Base-by-base conservation (phyloP, 2,888 invertebrate genomes). In the Coenonympha arcania region DNA sequence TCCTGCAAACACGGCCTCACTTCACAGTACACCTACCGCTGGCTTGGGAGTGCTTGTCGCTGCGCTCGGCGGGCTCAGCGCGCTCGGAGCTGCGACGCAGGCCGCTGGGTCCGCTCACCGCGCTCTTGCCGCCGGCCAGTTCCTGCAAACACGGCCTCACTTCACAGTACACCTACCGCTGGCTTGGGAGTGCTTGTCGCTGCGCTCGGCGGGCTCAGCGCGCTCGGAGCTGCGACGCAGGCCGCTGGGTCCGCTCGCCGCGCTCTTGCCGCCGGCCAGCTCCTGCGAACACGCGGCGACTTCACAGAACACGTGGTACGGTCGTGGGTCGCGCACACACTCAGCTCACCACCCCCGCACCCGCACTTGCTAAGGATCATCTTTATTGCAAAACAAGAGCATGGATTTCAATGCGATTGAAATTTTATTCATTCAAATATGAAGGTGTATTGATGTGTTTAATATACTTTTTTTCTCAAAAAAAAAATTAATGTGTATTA, bases 71-170 rank as follows among this genome's bases (percentile, higher is more conserved):
- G 1, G 64, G 46, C 16, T 76, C 75, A 0, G 73, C 65, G 2
- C 84, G 64, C 65, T 82, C 83, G 55, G 68, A 73, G 68, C 82
- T 83, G 34, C 84, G 69, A 26, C 84, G 70, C 36, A 75, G 61
- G 3, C 76, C 77, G 56, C 79, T 76, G 9, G 41, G 19, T 2
- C 11, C 28, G 43, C 20, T 13, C 13, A 74, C 69, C 18, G 73
- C 79, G 57, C 81, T 79, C 62, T 74, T 83, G 39, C 82, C 82
- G 20, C 83, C 82, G 43, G 82, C 80, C 72, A 85, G 73, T 71
- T 85, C 85, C 85, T 85, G 68, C 30, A 56, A 41, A 20, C 42
- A 18, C 30, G n/a, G 24, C 9, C 11, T 3, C 2, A 15, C 15
- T 2, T 20, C 22, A 39, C 39, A 13, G 6, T 15, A n/a, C n/a